Conservation (phyloP, 2,797 vertebrate genomes). For the Eospalax fontanierii region DNA sequence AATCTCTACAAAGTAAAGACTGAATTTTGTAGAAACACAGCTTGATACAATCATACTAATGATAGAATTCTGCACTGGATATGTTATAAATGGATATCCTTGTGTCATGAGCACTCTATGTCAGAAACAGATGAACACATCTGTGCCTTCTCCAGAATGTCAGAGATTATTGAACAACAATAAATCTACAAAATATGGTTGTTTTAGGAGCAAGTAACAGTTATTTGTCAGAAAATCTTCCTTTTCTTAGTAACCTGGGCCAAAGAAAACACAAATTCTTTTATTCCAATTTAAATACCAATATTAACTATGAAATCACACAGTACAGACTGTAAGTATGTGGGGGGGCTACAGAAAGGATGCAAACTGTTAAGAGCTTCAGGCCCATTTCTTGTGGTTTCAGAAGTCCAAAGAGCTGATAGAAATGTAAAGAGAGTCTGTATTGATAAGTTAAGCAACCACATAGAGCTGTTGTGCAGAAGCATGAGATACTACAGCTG, state of each 20-base stretch:
- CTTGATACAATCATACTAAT: not conserved
- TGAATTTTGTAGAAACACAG: not conserved
- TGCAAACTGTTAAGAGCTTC: not conserved
- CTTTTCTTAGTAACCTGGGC: not conserved
- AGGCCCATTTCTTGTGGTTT: not conserved
- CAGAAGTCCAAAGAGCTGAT: not conserved
- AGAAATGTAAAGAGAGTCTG: not conserved
- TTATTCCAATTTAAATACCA: not conserved
- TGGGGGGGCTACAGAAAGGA: not conserved
- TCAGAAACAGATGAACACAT: not conserved
- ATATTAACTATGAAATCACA: not conserved
- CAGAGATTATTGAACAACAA: not conserved
- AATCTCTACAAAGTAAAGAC: slow-evolving; percentile 14
- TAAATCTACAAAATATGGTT: not conserved
- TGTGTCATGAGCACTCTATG: not conserved
- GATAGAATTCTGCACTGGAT: not conserved
- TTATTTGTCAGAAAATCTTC: not conserved
- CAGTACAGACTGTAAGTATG: not conserved
- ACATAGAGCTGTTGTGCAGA: not conserved
- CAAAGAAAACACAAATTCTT: not conserved
- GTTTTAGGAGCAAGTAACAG: not conserved
- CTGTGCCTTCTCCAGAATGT: not conserved
- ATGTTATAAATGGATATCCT: not conserved
- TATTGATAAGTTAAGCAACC: not conserved
- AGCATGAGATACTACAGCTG: not conserved